Evolutionary conservation across 2,113 vertebrate species (phyloP).

Genomic region (Pycnonotus jocosus): DNA sequence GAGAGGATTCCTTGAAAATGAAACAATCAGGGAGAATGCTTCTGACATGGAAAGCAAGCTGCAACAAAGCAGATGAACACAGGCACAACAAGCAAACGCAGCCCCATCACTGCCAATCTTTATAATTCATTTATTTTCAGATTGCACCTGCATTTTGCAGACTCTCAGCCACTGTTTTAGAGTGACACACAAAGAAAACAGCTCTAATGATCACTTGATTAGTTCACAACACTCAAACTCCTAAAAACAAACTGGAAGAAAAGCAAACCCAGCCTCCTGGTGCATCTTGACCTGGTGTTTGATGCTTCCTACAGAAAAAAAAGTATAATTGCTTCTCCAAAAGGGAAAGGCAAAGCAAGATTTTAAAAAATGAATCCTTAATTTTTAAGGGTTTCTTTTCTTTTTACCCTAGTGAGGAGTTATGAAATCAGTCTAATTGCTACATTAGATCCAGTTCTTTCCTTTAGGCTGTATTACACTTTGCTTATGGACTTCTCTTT

Average conservation of each 20-base stretch:
- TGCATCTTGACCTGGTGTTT: constrained; percentile 52
- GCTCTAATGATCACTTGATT: constrained; percentile 56
- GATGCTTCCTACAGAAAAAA: neutral
- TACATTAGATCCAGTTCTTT: neutral
- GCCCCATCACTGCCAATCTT: constrained; percentile 30
- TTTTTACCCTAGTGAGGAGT: neutral
- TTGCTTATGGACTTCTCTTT: neutral
- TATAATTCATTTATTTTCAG: constrained; percentile 58
- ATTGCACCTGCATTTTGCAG: constrained; percentile 62
- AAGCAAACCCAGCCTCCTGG: constrained; percentile 61
- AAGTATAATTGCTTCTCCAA: neutral
- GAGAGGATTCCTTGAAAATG: constrained; percentile 21
- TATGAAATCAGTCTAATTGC: neutral
- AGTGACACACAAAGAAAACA: constrained; percentile 48
- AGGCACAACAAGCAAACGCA: constrained; percentile 46
- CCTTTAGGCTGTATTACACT: neutral
- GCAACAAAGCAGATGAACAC: constrained; percentile 60
- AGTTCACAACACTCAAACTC: constrained; percentile 49
- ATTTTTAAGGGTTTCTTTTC: neutral
- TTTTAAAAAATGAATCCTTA: neutral
- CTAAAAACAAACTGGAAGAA: constrained; percentile 14
- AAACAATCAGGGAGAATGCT: constrained; percentile 15
- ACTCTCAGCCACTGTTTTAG: constrained; percentile 44
- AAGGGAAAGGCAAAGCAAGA: neutral
- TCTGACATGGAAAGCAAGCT: constrained; percentile 20